Conservation (phyloP, 1,140 invertebrate species). For the Temnothorax longispinosus region DNA sequence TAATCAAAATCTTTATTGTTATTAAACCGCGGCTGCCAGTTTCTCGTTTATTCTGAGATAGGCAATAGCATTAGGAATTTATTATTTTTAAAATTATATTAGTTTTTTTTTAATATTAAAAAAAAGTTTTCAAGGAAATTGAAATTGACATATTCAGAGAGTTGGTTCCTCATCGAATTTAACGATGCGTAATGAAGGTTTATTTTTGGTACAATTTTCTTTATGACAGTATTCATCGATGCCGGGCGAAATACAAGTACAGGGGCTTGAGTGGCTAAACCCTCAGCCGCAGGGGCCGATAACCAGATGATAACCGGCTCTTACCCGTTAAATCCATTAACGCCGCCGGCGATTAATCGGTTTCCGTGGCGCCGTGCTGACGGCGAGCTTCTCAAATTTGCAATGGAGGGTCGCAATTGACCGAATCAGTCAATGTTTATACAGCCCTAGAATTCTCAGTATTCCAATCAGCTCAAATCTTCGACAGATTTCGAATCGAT, state of each 20-base stretch:
- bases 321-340: slow-evolving; percentile 62
- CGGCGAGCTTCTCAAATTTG: slow-evolving; percentile 29
- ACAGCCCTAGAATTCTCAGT: not conserved
- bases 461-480: slow-evolving; percentile 33
- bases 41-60: not conserved
- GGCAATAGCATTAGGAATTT: not conserved
- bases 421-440: slow-evolving; percentile 13
- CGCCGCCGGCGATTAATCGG: slow-evolving; percentile 38
- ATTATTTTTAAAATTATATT: not conserved
- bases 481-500: not conserved
- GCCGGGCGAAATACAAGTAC: not conserved
- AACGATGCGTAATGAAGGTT: not conserved
- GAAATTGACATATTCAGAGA: not conserved
- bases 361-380: slow-evolving; percentile 43
- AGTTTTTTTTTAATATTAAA: too few species aligned
- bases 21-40: not conserved
- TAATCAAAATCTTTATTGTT: too few species aligned
- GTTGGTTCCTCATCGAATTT: not conserved
- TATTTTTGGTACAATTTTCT: not conserved
- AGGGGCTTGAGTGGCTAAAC: not conserved
- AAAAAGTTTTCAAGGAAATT: not conserved
- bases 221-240: not conserved
- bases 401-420: not conserved
- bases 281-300: slow-evolving; percentile 11
- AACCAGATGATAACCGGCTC: slow-evolving; percentile 57